These are phyloP conservation scores for Pomatostomus ruficeps DNA, from an alignment of 2,113 vertebrate genomes.

Conservation along the genomic window DNA sequence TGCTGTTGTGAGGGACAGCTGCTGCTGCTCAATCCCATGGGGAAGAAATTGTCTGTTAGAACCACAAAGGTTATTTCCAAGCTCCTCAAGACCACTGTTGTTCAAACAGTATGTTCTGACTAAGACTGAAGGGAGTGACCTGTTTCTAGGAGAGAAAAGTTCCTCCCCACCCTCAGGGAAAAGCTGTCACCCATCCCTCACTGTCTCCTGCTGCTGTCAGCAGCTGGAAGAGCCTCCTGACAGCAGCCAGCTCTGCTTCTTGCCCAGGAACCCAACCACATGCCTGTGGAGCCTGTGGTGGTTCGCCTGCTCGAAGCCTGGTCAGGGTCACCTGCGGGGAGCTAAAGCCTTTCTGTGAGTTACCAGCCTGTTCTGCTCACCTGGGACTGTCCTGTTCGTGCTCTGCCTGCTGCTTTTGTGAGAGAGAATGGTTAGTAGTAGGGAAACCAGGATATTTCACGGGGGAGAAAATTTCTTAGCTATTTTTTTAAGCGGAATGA, in stretches of 20 bases:
- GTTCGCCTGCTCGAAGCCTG: rapidly evolving
- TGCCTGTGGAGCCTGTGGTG: rapidly evolving
- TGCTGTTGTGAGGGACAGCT: rapidly evolving
- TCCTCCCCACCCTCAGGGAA: rapidly evolving
- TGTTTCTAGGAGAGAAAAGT: neutral
- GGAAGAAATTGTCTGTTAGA: neutral
- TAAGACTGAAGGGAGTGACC: neutral
- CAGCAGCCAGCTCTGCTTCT: neutral
- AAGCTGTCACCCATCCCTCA: neutral
- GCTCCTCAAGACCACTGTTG: rapidly evolving
- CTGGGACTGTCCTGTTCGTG: neutral
- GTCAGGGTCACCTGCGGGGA: neutral
- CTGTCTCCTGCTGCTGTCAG: neutral
- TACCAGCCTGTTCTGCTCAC: neutral
- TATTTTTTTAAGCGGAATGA: neutral
- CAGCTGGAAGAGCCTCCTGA: rapidly evolving
- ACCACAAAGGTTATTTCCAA: neutral
- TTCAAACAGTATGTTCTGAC: neutral
- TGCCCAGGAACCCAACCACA: rapidly evolving
- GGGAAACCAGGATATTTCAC: rapidly evolving
- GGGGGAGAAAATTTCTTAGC: neutral
- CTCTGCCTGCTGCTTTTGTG: rapidly evolving
- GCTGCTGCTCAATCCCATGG: rapidly evolving
- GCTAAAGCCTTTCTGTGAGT: rapidly evolving
- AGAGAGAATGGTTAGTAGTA: rapidly evolving